Conservation (phyloP, 2,113 vertebrate genomes). For the Thryonomys swinderianus region DNA sequence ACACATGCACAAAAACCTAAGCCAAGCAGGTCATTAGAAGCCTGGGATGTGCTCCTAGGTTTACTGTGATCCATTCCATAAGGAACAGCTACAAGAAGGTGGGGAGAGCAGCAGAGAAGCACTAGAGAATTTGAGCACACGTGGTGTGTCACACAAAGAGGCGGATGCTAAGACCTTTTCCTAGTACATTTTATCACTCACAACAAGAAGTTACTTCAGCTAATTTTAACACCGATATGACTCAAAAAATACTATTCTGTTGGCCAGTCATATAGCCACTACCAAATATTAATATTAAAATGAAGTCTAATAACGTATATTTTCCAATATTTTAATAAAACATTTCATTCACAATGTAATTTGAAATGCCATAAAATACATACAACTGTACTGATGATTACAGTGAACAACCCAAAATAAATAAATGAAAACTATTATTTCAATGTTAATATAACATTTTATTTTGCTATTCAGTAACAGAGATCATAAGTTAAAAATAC, state of each 20-base stretch:
- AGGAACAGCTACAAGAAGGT: not conserved
- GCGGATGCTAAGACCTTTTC: not conserved
- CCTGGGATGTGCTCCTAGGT: not conserved
- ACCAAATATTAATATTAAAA: conserved; percentile 59
- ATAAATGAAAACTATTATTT: not conserved
- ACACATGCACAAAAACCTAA: not conserved
- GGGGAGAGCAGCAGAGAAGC: not conserved
- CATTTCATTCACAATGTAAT: not conserved
- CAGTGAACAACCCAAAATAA: not conserved
- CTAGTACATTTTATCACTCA: not conserved
- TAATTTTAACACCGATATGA: conserved; percentile 32
- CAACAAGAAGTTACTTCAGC: not conserved
- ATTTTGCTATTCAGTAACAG: not conserved
- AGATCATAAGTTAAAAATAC: not conserved
- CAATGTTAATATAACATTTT: conserved; percentile 15
- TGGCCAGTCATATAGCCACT: not conserved
- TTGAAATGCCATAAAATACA: not conserved
- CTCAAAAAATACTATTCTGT: conserved; percentile 31
- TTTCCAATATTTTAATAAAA: conserved; percentile 42
- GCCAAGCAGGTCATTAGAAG: not conserved
- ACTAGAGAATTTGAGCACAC: not conserved
- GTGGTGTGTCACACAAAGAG: not conserved
- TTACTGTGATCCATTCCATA: not conserved
- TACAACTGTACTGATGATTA: not conserved
- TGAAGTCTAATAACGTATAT: not conserved